Conservation (phyloP, 2,888 invertebrate genomes). For the Thalpophila matura region DNA sequence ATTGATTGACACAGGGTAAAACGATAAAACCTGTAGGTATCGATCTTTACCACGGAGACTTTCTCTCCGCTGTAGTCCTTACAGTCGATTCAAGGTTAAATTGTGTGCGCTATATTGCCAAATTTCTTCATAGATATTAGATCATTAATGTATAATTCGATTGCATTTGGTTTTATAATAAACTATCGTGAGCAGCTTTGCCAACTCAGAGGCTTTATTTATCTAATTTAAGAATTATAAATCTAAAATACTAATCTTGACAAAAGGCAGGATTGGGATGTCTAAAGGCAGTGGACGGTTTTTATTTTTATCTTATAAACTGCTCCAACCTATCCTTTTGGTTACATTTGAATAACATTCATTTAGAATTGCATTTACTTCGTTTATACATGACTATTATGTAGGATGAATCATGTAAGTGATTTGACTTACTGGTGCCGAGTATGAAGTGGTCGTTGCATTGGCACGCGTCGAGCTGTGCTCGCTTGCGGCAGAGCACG, state of each 20-base stretch:
- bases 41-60: no score
- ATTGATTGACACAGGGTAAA: neutral
- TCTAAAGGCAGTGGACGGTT: no score
- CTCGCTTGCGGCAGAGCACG: conserved; percentile 92
- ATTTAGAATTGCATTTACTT: no score
- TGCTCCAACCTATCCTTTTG: no score
- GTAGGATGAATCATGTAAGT: no score
- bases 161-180: conserved; percentile 25
- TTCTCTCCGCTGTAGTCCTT: no score
- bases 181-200: neutral
- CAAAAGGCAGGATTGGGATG: no score
- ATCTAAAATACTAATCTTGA: no score
- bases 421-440: conserved; percentile 87
- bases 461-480: conserved; percentile 91
- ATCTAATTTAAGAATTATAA: neutral
- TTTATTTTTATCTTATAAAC: no score
- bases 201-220: no score
- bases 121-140: conserved; percentile 17
- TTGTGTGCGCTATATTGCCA: conserved; percentile 16
- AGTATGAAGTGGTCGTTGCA: conserved; percentile 94
- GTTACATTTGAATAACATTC: no score
- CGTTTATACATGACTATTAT: no score
- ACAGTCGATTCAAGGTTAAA: conserved; percentile 16
- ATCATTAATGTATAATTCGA: conserved; percentile 4
- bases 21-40: neutral